These are phyloP conservation scores for Chondrosia reniformis DNA, from an alignment of 37 sponge, comb jelly and placozoan genomes.

Conservation along the genomic window DNA sequence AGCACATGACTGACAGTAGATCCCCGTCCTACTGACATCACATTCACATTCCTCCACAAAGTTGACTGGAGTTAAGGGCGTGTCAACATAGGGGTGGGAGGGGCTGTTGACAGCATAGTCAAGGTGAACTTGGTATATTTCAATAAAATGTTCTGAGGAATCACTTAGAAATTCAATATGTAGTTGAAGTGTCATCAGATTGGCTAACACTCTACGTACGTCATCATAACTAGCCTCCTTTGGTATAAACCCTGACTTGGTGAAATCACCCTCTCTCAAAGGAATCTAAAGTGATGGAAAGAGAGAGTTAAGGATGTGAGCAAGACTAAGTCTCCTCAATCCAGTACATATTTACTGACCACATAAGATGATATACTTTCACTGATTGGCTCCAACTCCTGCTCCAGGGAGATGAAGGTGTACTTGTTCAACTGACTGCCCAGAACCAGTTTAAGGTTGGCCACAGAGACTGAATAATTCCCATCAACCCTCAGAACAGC, in stretches of 20 bases:
- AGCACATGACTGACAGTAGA: slow-evolving; percentile 54
- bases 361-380: neutral
- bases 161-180: neutral
- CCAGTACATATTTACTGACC: neutral
- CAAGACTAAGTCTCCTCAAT: too few species aligned
- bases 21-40: slow-evolving; percentile 34
- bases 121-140: slow-evolving; percentile 14
- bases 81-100: neutral
- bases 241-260: neutral
- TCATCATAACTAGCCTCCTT: slow-evolving; percentile 14
- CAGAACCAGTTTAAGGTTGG: neutral
- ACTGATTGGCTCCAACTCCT: neutral
- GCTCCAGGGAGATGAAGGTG: neutral
- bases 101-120: slow-evolving; percentile 30
- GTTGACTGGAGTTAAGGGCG: slow-evolving; percentile 11
- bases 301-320: too few species aligned
- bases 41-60: slow-evolving; percentile 76
- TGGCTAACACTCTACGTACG: slow-evolving; percentile 33
- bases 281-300: neutral
- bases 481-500: neutral
- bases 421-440: neutral
- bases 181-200: slow-evolving; percentile 27
- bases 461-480: neutral
- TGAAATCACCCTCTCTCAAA: neutral
- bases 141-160: neutral